Percentiles rank a stretch among this genome's conserved stretches.
phyloP scores from a whole-genome alignment of 1,140 invertebrate genomes.

The Orius laevigatus region DNA sequence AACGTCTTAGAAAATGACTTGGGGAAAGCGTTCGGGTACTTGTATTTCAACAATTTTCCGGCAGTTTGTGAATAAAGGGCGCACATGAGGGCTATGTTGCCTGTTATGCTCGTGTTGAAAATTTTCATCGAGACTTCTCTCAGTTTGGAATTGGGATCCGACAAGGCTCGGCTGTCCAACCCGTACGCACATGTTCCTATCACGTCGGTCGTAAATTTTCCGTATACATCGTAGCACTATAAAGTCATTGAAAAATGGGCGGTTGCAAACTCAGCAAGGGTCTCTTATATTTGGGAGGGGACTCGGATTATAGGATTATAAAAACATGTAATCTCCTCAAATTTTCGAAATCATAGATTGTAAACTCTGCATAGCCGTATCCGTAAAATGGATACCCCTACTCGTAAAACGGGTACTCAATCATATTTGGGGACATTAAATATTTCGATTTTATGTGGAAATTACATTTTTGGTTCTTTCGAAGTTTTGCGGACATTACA shows the following conservation, averaged over 20 bases:
- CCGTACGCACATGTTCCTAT: conserved; percentile 15
- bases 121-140: conserved; percentile 12
- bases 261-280: no score
- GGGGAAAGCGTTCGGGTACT: neutral
- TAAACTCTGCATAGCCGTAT: neutral
- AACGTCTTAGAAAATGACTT: neutral
- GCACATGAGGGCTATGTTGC: conserved; percentile 7
- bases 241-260: conserved; percentile 2
- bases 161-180: conserved; percentile 11
- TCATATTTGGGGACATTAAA: neutral
- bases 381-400: neutral
- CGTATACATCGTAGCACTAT: neutral
- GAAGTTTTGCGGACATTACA: no score
- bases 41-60: conserved; percentile 6
- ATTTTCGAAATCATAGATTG: neutral
- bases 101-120: conserved; percentile 4
- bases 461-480: neutral
- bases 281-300: no score
- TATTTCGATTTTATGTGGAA: neutral
- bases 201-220: conserved; percentile 13
- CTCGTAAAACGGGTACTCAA: neutral
- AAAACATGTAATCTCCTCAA: no score
- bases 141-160: conserved; percentile 14
- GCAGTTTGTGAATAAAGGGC: conserved; percentile 5
- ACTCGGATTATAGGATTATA: no score